These are phyloP conservation scores for Pristionchus fissidentatus DNA, from an alignment of 2,888 invertebrate species.

Conservation along the genomic window DNA sequence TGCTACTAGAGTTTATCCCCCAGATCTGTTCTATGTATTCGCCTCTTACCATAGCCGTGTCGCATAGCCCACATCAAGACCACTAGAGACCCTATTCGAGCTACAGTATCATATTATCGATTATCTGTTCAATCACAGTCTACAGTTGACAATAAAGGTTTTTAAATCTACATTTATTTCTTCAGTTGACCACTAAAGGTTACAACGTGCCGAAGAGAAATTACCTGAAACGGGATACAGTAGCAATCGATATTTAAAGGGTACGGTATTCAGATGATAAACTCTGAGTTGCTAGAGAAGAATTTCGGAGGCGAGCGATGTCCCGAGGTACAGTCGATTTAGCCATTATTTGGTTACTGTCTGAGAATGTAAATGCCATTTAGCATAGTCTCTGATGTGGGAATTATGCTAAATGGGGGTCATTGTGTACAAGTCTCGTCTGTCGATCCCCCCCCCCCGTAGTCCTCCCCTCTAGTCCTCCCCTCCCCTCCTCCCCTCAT, in stretches of 20 bases:
- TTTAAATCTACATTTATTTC: neutral
- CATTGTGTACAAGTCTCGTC: neutral
- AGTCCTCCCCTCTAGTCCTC: neutral
- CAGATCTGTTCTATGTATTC: too few relatives aligned
- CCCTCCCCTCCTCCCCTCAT: neutral
- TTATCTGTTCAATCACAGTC: neutral
- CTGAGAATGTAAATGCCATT: neutral
- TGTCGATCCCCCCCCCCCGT: neutral
- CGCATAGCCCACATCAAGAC: conserved; percentile 26
- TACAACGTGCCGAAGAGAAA: neutral
- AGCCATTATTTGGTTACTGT: neutral
- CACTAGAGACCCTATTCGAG: conserved; percentile 24
- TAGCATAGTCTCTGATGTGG: too few relatives aligned
- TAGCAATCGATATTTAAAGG: neutral
- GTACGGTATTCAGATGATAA: conserved; percentile 41
- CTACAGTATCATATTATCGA: conserved; percentile 9
- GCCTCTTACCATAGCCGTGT: too few relatives aligned
- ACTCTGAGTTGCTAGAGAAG: conserved; percentile 58
- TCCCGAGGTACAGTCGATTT: conserved; percentile 37
- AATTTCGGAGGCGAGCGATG: conserved; percentile 54
- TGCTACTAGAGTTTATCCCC: too few relatives aligned
- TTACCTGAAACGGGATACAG: neutral
- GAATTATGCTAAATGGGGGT: neutral
- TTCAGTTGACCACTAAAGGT: neutral
- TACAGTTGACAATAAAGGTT: conserved; percentile 4